phyloP scores from a whole-genome alignment of 1,140 invertebrate genomes.

The Zaprionus tsacasi region DNA sequence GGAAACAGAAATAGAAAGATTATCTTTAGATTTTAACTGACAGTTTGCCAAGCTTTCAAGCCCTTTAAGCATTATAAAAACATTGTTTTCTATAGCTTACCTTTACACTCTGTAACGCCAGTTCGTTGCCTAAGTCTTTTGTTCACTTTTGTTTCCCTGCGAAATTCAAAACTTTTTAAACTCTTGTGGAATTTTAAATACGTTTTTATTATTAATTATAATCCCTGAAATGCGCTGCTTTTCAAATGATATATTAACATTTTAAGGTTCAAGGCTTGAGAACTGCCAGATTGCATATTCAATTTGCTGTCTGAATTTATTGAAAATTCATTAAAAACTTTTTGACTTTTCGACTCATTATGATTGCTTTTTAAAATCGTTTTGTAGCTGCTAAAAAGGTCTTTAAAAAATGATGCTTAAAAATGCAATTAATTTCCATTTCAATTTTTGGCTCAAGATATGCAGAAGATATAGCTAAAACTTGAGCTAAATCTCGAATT shows the following conservation, averaged over 20 bases:
- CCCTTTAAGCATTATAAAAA: not conserved
- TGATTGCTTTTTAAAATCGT: not conserved
- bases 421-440: not conserved
- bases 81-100: not conserved
- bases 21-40: not conserved
- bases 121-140: constrained; percentile 77
- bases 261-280: not conserved
- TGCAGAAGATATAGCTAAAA: no score
- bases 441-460: not conserved
- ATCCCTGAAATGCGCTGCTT: not conserved
- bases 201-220: not conserved
- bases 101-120: not conserved
- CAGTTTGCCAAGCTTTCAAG: not conserved
- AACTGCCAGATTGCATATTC: not conserved
- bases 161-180: not conserved
- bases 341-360: not conserved
- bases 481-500: not conserved
- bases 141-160: constrained; percentile 8
- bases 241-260: not conserved
- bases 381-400: not conserved
- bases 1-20: not conserved
- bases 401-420: not conserved
- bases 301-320: not conserved
- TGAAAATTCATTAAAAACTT: not conserved
- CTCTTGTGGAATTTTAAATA: not conserved